These are phyloP conservation scores for Rhegmatorhina hoffmannsi DNA, from an alignment of 2,113 vertebrate species.

Conservation along the genomic window DNA sequence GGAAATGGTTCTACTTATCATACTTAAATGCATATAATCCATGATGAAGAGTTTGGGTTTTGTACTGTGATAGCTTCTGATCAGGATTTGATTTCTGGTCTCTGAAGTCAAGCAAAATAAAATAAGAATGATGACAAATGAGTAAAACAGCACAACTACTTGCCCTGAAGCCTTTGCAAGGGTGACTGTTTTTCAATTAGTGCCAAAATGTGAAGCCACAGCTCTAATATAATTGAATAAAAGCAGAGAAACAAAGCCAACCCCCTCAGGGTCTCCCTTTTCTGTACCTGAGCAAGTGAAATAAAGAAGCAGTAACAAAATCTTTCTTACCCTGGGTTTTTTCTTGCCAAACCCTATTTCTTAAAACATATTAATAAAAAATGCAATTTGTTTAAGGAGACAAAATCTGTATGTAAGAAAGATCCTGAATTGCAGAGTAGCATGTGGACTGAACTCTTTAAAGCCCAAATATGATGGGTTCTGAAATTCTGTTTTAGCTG, in stretches of 20 bases:
- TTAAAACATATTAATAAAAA: background rate
- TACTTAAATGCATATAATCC: conserved; percentile 1
- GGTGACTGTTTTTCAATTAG: conserved; percentile 51
- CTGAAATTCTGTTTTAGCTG: background rate
- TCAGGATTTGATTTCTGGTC: conserved; percentile 49
- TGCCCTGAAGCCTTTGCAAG: conserved; percentile 31
- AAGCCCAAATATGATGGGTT: background rate
- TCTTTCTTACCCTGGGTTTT: background rate
- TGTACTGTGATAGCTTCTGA: conserved; percentile 15
- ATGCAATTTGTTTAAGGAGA: background rate
- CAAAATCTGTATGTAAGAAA: background rate
- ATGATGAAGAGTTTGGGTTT: conserved; percentile 38
- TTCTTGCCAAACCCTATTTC: background rate
- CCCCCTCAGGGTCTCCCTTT: background rate
- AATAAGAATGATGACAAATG: conserved; percentile 27
- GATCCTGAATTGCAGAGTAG: background rate
- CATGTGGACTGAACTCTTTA: background rate
- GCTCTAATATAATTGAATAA: conserved; percentile 37
- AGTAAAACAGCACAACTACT: background rate
- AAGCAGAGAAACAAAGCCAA: background rate
- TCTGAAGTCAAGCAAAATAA: conserved; percentile 38
- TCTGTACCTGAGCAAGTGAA: background rate
- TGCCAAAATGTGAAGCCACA: conserved; percentile 38
- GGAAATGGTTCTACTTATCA: background rate
- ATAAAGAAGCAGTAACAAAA: background rate